Percentiles rank a stretch among this genome's conserved stretches.
Evolutionary conservation across 2,888 invertebrate species (phyloP).

Genomic region (Mamestra brassicae): DNA sequence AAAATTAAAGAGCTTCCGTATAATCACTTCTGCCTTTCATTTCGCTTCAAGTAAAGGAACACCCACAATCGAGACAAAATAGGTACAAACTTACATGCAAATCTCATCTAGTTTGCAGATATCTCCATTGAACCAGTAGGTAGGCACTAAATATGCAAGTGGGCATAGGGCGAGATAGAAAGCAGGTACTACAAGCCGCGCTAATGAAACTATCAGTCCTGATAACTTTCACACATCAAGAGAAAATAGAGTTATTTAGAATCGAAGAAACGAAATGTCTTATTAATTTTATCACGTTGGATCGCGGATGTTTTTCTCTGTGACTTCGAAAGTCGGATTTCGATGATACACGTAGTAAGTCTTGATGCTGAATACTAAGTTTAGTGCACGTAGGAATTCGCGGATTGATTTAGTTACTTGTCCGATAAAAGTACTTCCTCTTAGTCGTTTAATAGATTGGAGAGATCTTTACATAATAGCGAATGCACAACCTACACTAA

Average conservation of each 20-base stretch:
- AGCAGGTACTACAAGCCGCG: conserved; percentile 34
- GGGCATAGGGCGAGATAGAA: conserved; percentile 58
- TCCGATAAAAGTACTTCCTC: conserved; percentile 16
- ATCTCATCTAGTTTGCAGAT: conserved; percentile 47
- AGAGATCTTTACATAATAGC: conserved; percentile 6
- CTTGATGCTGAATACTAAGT: conserved; percentile 50
- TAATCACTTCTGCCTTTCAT: background rate
- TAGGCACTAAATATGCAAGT: conserved; percentile 49
- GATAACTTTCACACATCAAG: conserved; percentile 56
- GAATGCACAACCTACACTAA: background rate
- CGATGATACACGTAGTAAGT: conserved; percentile 29
- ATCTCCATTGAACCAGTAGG: conserved; percentile 31
- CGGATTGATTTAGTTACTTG: conserved; percentile 22
- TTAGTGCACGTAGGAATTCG: conserved; percentile 21
- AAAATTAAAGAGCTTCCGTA: background rate
- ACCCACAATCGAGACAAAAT: conserved; percentile 25
- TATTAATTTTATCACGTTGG: conserved; percentile 54
- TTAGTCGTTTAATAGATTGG: background rate
- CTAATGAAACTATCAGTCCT: conserved; percentile 61
- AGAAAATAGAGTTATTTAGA: conserved; percentile 52
- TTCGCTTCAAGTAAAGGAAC: background rate
- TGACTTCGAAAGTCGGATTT: conserved; percentile 50
- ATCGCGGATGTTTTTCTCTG: conserved; percentile 53
- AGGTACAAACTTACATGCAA: conserved; percentile 45
- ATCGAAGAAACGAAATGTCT: conserved; percentile 51